Percentiles rank a stretch among this genome's conserved stretches.
Conservation (phyloP, 2,113 vertebrate genomes). For the Ardeotis arabs region DNA sequence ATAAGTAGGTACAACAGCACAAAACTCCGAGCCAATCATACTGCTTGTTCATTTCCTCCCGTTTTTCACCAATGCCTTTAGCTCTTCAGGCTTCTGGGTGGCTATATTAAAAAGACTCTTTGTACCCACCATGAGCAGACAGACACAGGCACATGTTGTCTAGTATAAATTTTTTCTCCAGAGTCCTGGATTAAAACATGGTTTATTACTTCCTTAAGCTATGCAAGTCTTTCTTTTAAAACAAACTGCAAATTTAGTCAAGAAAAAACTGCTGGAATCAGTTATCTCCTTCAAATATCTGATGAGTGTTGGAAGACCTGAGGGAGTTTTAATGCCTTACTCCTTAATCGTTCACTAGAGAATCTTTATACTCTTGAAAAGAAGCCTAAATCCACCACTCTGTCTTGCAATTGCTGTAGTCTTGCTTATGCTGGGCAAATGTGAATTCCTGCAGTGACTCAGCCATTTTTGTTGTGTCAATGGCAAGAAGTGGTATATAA, state of each 20-base stretch:
- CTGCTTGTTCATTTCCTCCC: slow-evolving; percentile 60
- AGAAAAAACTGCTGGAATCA: not conserved
- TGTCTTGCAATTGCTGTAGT: not conserved
- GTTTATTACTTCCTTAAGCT: not conserved
- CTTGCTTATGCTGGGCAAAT: not conserved
- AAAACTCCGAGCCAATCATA: not conserved
- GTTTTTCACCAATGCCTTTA: slow-evolving; percentile 67
- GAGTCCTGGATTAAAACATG: not conserved
- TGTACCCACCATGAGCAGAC: slow-evolving; percentile 33
- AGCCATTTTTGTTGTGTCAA: not conserved
- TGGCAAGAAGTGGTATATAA: not conserved
- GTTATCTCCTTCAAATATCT: not conserved
- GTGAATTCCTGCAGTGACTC: not conserved
- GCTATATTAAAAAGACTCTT: slow-evolving; percentile 13
- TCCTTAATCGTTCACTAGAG: not conserved
- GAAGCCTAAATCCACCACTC: not conserved
- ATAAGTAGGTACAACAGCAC: not conserved
- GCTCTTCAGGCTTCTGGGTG: slow-evolving; percentile 1
- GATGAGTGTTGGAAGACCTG: not conserved
- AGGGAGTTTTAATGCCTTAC: not conserved
- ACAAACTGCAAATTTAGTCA: not conserved
- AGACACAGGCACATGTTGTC: not conserved
- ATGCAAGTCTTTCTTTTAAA: not conserved
- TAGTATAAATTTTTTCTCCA: not conserved
- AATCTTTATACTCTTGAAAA: not conserved